Evolutionary conservation across 2,797 vertebrate genomes (phyloP), one percentile per base, ranked within the genome.

Genomic region (Stomatorhinus walkeri): DNA sequence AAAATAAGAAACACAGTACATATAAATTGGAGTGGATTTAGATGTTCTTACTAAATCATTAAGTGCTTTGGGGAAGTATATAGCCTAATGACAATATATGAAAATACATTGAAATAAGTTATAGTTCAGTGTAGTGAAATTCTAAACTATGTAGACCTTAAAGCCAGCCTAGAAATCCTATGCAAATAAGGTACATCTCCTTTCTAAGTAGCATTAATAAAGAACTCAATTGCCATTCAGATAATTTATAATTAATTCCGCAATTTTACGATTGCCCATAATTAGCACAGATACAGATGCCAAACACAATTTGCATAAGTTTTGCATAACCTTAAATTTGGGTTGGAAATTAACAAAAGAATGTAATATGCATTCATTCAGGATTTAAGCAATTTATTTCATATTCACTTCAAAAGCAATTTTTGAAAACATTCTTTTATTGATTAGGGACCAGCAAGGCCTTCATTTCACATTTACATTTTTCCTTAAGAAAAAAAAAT

Each of bases 341-440:
- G 84, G 84, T 19, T 28, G 22, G 84, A 85, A 85, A 54, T 85
- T 85, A 32, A 85, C 48, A 54, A 85, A 85, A 51, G 22, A 16
- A 85, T 85, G 28, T 81, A 81, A 46, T n/a, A 46, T 81, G 28
- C 28, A 54, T 85, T 54, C 22, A 51, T 85, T 32, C 14, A 4
- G 22, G 28, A 32, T 28, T 14, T 51, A 52, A 52, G 48, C 46
- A 85, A 32, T 85, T 85, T 51, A 85, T 85, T 54, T 54, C 84
- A 85, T 32, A 85, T 51, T 54, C 48, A 85, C 84, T 85, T 51
- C 48, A 85, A 85, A 85, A 54, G n/a, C 10, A 19, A 36, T 22
- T 85, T 85, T 49, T 9, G 19, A 3, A 48, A 85, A 51, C n/a
- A 85, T 51, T 85, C 22, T 85, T 85, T 52, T 85, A 51, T 52